A percentile compares a stretch with the other conserved stretches of the same genome.
phyloP scores from a whole-genome alignment of 2,113 vertebrate species.

The Antennarius striatus region DNA sequence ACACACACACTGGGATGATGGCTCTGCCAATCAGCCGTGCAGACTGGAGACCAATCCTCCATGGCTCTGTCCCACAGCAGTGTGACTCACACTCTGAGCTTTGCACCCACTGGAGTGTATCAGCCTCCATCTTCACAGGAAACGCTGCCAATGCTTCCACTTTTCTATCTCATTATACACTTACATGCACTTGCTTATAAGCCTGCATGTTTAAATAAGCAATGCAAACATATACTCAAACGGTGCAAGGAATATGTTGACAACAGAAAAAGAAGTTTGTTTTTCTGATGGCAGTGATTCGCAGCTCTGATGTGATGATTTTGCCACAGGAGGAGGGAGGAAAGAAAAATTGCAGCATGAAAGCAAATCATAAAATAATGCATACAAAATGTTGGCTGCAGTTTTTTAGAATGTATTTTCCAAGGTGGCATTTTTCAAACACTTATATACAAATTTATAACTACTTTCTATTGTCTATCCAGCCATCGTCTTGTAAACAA shows the following conservation, averaged over 20 bases:
- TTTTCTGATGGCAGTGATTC: slow-evolving; percentile 16
- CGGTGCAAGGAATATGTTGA: slow-evolving; percentile 26
- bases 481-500: too few relatives aligned
- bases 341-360: background rate
- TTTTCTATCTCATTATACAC: slow-evolving; percentile 53
- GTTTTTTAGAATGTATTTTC: too few relatives aligned
- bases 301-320: slow-evolving; percentile 11
- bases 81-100: slow-evolving; percentile 54
- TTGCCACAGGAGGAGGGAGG: background rate
- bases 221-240: slow-evolving; percentile 33
- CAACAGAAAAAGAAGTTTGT: slow-evolving; percentile 18
- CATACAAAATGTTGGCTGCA: too few relatives aligned
- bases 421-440: too few relatives aligned
- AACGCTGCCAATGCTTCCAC: slow-evolving; percentile 42
- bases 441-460: too few relatives aligned
- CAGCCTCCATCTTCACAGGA: slow-evolving; percentile 67
- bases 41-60: slow-evolving; percentile 35
- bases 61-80: slow-evolving; percentile 45
- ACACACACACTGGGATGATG: slow-evolving; percentile 6
- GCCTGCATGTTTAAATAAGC: slow-evolving; percentile 47
- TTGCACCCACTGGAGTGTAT: slow-evolving; percentile 56
- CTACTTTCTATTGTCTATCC: too few relatives aligned
- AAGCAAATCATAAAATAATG: background rate
- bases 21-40: slow-evolving; percentile 56
- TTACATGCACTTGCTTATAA: slow-evolving; percentile 52